These are phyloP conservation scores for Lithobates pipiens DNA, from an alignment of 2,797 vertebrate genomes.

Conservation along the genomic window DNA sequence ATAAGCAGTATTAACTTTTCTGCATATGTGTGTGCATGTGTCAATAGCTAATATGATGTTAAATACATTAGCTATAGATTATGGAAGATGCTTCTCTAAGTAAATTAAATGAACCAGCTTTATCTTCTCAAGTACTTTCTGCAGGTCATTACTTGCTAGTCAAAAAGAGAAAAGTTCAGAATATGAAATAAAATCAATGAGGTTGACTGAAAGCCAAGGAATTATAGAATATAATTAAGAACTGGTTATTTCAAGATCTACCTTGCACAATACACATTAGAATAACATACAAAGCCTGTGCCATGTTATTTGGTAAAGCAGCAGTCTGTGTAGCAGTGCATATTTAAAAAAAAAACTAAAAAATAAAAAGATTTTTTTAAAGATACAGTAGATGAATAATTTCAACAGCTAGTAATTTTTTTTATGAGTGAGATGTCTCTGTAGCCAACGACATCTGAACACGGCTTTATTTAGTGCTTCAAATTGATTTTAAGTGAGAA, in stretches of 20 bases:
- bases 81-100: not conserved
- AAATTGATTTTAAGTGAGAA: too few species aligned
- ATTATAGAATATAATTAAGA: conserved; percentile 3
- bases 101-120: conserved; percentile 7
- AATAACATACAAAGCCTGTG: not conserved
- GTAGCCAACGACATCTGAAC: too few species aligned
- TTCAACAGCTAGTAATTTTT: too few species aligned
- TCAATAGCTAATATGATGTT: conserved; percentile 23
- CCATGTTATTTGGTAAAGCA: not conserved
- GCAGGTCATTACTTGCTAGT: conserved; percentile 21
- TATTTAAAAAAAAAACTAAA: not conserved
- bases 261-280: not conserved
- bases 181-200: conserved; percentile 19
- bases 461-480: too few species aligned
- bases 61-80: conserved; percentile 8
- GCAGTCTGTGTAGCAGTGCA: not conserved
- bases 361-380: too few species aligned
- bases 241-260: not conserved
- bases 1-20: not conserved
- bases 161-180: conserved; percentile 33
- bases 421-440: too few species aligned
- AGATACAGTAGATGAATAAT: too few species aligned
- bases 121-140: not conserved
- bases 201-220: conserved; percentile 11
- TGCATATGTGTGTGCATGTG: conserved; percentile 10